Evolutionary conservation across 2,797 vertebrate genomes (phyloP), one percentile per base, ranked within the genome.

Genomic region (Alfaro cultratus): DNA sequence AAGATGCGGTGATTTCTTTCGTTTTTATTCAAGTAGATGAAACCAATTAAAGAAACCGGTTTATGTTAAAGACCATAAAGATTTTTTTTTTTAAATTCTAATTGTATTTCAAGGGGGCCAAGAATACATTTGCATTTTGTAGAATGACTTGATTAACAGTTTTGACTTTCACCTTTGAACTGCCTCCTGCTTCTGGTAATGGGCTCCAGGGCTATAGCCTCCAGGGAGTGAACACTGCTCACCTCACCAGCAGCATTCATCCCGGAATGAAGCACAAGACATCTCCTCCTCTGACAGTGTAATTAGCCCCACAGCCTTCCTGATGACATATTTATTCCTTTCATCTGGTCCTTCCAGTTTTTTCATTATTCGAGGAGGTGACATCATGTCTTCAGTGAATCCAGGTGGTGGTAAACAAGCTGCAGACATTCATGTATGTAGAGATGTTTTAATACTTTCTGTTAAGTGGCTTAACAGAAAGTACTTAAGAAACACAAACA

Each of bases 291-390:
- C 0, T 45, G 62, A 21, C 74, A 64, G 41, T 39, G 4, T 45
- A 39, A 71, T 62, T 29, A 4, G 68, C 73, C 18, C 64, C 41
- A 26, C 75, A 36, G 53, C 74, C 11, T 74, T 75, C n/a, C 39
- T 6, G 36, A 72, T 83, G 79, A 83, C 81, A 73, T 73, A 74
- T 86, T 89, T 62, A 74, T 31, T 70, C 26, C 70, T 26, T 1
- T 21, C 1, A 83, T 53, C 88, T 77, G 0, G 83, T 86, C 47
- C 67, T 78, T 75, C 89, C 88, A 82, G 82, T 87, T 89, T 68
- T 13, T 62, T 82, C 29, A 75, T 78, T 31, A 77, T 67, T 72
- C 51, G 0, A 67, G 47, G 78, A 72, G n/a, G 3, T 75, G 71
- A 70, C 5, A 34, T 49, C 13, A 78, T 47, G 0, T 62, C 74